phyloP scores from a whole-genome alignment of 30 jellyfish, hydroid and myxozoan genomes.

The Hydractinia echinata region DNA sequence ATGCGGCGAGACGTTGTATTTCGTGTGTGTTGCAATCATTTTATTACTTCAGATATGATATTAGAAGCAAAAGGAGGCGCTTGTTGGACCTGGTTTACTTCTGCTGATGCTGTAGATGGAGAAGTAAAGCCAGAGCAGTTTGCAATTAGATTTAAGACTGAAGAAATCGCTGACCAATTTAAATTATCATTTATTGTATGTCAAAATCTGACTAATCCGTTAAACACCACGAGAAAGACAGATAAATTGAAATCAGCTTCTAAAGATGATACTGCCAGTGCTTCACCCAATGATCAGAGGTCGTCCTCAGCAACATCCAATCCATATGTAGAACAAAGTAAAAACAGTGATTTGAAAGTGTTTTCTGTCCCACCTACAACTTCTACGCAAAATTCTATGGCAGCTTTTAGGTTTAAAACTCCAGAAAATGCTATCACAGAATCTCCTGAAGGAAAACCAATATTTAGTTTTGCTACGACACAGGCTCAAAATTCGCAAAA shows the following conservation, averaged over 20 bases:
- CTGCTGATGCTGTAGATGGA: constrained; percentile 68
- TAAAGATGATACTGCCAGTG: neutral
- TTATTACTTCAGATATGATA: constrained; percentile 65
- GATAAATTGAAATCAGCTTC: neutral
- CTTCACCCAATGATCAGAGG: too few species aligned
- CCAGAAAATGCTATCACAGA: constrained; percentile 4
- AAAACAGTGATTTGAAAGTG: too few species aligned
- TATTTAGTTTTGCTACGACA: constrained; percentile 14
- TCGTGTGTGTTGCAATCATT: constrained; percentile 76
- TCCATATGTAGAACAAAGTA: too few species aligned
- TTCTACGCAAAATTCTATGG: too few species aligned
- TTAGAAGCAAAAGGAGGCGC: constrained; percentile 55
- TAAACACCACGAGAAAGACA: neutral
- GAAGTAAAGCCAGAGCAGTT: constrained; percentile 57
- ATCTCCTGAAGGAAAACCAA: constrained; percentile 33
- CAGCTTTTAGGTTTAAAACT: constrained; percentile 31
- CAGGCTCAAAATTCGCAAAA: constrained; percentile 1
- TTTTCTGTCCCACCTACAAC: neutral
- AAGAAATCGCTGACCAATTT: constrained; percentile 59
- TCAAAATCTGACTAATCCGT: neutral
- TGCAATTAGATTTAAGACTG: constrained; percentile 57
- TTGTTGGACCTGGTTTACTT: constrained; percentile 72
- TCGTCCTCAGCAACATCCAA: too few species aligned
- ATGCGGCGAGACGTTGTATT: constrained; percentile 85
- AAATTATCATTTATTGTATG: constrained; percentile 32